These are phyloP conservation scores for Megastigmus dorsalis DNA, from an alignment of 2,888 invertebrate species.

Conservation along the genomic window DNA sequence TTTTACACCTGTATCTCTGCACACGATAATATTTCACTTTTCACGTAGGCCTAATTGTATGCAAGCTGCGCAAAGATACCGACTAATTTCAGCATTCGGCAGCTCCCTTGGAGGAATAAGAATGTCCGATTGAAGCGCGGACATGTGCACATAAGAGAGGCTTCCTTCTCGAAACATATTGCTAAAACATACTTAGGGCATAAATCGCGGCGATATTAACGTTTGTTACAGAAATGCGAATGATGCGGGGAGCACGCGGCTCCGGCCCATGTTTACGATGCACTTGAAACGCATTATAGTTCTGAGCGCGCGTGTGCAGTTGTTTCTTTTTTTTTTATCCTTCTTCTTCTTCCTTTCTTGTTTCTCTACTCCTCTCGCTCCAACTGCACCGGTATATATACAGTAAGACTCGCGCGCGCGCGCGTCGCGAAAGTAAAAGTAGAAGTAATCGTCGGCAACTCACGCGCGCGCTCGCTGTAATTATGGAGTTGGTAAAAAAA, in stretches of 20 bases:
- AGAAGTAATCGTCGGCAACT: neutral
- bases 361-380: too few relatives aligned
- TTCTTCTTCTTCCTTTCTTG: neutral
- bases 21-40: too few relatives aligned
- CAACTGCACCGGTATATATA: too few relatives aligned
- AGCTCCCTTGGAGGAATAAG: neutral
- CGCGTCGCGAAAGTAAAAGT: constrained; percentile 27
- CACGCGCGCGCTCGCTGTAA: neutral
- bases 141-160: neutral
- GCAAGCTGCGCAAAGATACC: too few relatives aligned
- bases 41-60: too few relatives aligned
- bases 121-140: neutral
- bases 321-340: too few relatives aligned
- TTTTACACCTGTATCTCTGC: too few relatives aligned
- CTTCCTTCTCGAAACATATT: too few relatives aligned
- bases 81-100: neutral
- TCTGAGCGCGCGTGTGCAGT: too few relatives aligned
- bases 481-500: neutral
- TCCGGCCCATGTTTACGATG: constrained; percentile 3
- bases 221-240: constrained; percentile 41
- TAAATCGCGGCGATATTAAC: constrained; percentile 48
- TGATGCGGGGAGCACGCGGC: constrained; percentile 7
- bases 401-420: too few relatives aligned
- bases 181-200: constrained; percentile 12
- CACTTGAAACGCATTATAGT: too few relatives aligned